Base-by-base conservation (phyloP, 2,797 vertebrate genomes). In the Bradypodion ventrale region DNA sequence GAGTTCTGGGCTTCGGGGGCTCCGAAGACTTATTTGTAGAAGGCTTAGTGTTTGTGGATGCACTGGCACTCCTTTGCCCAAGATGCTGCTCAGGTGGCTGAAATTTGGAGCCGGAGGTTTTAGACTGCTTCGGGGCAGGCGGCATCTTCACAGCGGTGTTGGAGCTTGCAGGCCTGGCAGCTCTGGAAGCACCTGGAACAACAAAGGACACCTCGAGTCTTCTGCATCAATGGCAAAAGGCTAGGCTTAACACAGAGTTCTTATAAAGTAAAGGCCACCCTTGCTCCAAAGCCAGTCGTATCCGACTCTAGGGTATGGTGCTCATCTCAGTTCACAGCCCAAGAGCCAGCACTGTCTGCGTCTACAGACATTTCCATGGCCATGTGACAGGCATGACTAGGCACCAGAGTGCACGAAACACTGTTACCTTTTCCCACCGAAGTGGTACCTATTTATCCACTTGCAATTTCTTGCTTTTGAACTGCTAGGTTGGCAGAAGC, bases 101-200 rank as follows among this genome's bases (percentile, higher is more conserved):
- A 21, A 49, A n/a, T 56, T 72, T 82, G 37, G 76, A 49, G 3
- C 37, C 40, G 13, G 23, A n/a, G 1, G 25, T 7, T 59, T 76
- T 88, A 19, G 59, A 35, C 7, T 35, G 63, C 63, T 78, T 68
- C 16, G 32, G 29, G 70, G 35, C 70, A 76, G 70, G 19, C 3
- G 32, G 42, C 40, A 69, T 32, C 10, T 76, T 80, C 35, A n/a
- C 72, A 9, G 29, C 25, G 19, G 82, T 27, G 25, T 16, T 75
- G 2, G 77, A 65, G 44, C 56, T 42, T 42, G 86, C 35, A 52
- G 35, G 72, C 42, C 42, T 75, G 60, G 63, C 63, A 59, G 56
- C 35, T 80, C 46, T 86, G 73, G 65, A 25, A 42, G 78, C 29
- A 80, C 83, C 87, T 86, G 78, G 42, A 81, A 79, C 29, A 46